Evolutionary conservation across 2,797 vertebrate species (phyloP), one percentile per base, ranked within the genome.

Genomic region (Pseudochaenichthys georgianus): DNA sequence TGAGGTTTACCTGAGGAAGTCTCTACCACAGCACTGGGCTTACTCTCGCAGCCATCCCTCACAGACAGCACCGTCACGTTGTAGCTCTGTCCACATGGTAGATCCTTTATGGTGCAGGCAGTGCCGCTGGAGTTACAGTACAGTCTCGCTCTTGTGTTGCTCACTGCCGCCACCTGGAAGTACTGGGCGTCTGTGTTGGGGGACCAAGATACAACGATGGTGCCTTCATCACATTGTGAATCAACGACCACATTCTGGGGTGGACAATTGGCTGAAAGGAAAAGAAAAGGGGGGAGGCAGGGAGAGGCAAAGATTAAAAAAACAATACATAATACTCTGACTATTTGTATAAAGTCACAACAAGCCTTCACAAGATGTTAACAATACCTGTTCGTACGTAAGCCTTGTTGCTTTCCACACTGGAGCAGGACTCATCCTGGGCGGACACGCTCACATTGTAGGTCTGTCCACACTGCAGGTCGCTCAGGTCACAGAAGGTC

Each of bases 71-170:
- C 93, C 0, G 91, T 92, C 0, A 95, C 59, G 1, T 81, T 89
- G 87, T 94, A 96, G 52, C 15, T 80, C 23, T 78, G 87, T 58
- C 96, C 95, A 64, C 95, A 96, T 6, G 84, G 81, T 4, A 95
- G 81, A 66, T 69, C 28, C 0, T 1, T 51, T 2, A 96, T 62
- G 21, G 82, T 77, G 80, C 95, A 96, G 19, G 3, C 41, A 2
- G 66, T 84, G 68, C 60, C n/a, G 0, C 23, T 86, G 38, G 94
- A 86, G 78, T 93, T 83, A 42, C 95, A 96, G 67, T 86, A 61
- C 13, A 83, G 80, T 60, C 57, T 63, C 0, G 42, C 61, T 9
- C 82, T 67, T 0, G 64, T 82, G 67, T 74, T 75, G 80, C 88
- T 87, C 43, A 87, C 46, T 17, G 89, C 94, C 0, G 28, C 55